Base-by-base conservation (phyloP, 2,797 vertebrate species). In the Hybognathus amarus region DNA sequence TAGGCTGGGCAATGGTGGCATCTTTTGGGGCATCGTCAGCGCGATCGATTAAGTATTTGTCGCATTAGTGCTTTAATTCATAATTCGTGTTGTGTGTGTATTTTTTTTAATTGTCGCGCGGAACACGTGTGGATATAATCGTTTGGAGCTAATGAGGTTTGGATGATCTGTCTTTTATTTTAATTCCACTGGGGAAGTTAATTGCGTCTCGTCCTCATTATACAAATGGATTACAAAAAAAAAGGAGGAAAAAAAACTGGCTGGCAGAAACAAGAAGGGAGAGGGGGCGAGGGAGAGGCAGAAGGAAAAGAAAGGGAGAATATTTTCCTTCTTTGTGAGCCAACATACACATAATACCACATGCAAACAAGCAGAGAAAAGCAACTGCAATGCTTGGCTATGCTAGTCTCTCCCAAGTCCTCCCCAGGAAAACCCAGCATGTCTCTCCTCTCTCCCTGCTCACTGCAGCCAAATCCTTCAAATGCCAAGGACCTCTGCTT, bases 211-310 rank as follows among this genome's bases (percentile, higher is more conserved):
- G 93, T 95, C 95, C 92, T 97, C 96, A 94, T 96, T 94, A 95
- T 94, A 95, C 94, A 97, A 97, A 97, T 98, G 98, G 97, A 98
- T 98, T 98, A 98, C 96, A 97, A 97, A 97, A 33, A 97, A 90
- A 96, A 90, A 92, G 24, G 86, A 88, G 90, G 84, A 84, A 90
- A 88, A 89, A 92, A 89, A 90, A 90, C 91, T 89, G 91, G 92
- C 93, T 93, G 92, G 82, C 92, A 91, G 93, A 90, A 92, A 90
- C 89, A 90, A 89, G 86, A 86, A 85, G 89, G 67, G 75, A 85
- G 89, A 78, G 81, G 83, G 82, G 79, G 92, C 88, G 92, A 92
- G 91, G 88, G 92, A 90, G 87, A 84, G 90, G 88, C 90, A 92
- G 92, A 84, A 91, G 91, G 90, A 92, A 92, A 95, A 93, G 91